phyloP scores from a whole-genome alignment of 1,140 invertebrate species.

The Oreohelix idahoensis region DNA sequence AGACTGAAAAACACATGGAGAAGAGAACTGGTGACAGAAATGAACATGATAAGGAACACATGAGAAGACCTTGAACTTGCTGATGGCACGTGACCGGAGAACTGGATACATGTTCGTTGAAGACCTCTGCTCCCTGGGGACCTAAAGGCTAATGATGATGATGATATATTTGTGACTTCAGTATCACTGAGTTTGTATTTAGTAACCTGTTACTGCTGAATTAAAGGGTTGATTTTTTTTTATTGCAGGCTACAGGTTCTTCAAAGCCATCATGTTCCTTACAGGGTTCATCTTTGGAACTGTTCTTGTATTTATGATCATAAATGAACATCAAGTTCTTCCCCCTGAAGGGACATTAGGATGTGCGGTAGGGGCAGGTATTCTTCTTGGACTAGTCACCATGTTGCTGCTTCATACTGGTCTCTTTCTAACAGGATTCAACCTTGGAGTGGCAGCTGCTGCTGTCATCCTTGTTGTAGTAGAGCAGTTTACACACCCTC shows the following conservation, averaged over 20 bases:
- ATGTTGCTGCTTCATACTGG: constrained; percentile 87
- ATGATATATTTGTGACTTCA: no score
- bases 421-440: constrained; percentile 87
- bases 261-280: constrained; percentile 91
- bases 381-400: constrained; percentile 85
- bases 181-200: neutral
- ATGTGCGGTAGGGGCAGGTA: constrained; percentile 82
- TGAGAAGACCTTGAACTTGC: no score
- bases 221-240: constrained; percentile 18
- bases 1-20: no score
- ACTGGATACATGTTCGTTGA: no score
- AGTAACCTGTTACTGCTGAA: neutral
- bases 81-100: no score
- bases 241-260: constrained; percentile 86
- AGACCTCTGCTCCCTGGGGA: no score
- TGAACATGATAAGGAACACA: no score
- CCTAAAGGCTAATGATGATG: no score
- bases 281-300: constrained; percentile 90
- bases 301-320: constrained; percentile 84
- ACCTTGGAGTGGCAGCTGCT: constrained; percentile 80
- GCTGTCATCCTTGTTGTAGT: constrained; percentile 75
- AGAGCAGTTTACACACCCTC: constrained; percentile 67
- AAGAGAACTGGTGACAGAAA: no score
- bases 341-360: constrained; percentile 84
- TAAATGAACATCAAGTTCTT: constrained; percentile 82